Evolutionary conservation across 2,888 invertebrate species (phyloP).

Genomic region (Crioceris asparagi): DNA sequence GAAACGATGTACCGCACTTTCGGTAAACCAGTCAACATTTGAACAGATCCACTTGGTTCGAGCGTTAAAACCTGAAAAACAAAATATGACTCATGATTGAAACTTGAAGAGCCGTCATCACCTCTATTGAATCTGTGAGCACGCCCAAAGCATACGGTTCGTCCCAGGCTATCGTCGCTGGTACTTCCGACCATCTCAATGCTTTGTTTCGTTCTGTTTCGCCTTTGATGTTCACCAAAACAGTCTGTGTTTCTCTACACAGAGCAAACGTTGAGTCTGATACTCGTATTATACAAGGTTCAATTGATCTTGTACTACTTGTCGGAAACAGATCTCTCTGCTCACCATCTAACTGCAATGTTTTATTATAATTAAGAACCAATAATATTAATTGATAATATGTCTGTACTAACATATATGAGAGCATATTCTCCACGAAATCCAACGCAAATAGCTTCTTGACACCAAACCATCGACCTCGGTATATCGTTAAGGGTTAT

Average conservation of each 20-base stretch:
- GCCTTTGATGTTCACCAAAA: constrained; percentile 69
- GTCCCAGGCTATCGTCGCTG: constrained; percentile 74
- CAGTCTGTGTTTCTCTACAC: constrained; percentile 78
- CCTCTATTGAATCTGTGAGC: constrained; percentile 68
- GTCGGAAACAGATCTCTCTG: constrained; percentile 78
- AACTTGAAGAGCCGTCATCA: constrained; percentile 12
- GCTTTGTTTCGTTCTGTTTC: constrained; percentile 58
- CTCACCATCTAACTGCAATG: constrained; percentile 38
- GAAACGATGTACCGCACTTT: constrained; percentile 66
- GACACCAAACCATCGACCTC: constrained; percentile 69
- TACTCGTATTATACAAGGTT: constrained; percentile 73
- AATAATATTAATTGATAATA: neutral
- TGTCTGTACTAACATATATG: constrained; percentile 19
- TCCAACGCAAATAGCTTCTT: constrained; percentile 77
- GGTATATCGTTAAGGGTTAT: constrained; percentile 73
- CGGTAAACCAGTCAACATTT: constrained; percentile 63
- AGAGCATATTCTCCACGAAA: constrained; percentile 54
- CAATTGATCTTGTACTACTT: constrained; percentile 64
- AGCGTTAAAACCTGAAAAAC: constrained; percentile 57
- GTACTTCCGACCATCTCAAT: constrained; percentile 71
- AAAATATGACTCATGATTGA: neutral
- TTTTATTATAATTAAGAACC: too few species aligned
- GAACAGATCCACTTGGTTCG: constrained; percentile 70
- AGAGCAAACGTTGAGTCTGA: constrained; percentile 68
- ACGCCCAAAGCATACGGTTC: constrained; percentile 86